Evolutionary conservation across 2,797 vertebrate species (phyloP), one percentile per base, ranked within the genome.

Genomic region (Sphaeramia orbicularis): DNA sequence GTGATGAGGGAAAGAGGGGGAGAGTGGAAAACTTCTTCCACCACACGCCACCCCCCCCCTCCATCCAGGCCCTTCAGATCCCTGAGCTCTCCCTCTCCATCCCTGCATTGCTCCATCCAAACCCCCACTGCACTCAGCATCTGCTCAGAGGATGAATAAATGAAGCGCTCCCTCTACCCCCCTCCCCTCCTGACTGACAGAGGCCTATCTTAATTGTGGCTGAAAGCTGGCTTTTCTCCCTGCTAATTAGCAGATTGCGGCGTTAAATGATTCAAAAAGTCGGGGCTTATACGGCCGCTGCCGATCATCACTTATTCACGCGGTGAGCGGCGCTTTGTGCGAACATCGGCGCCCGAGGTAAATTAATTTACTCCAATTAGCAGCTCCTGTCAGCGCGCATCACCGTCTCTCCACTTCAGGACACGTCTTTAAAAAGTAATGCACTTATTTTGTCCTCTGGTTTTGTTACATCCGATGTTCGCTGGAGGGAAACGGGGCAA

Each of bases 261-360:
- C 93, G 88, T 91, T 95, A 95, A 96, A 95, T 95, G 94, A 96
- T 95, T 94, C 91, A 94, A 93, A 94, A 93, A 93, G 92, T 93
- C 89, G 12, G 93, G 90, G 91, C 88, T 92, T 85, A 88, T 90
- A 75, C 78, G 67, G 90, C 88, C 85, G 88, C 90, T 77, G 86
- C 82, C 81, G 86, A 91, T 93, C 93, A 94, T 95, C 93, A 94
- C 92, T 94, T 93, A 95, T 94, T 94, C 93, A 94, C 79, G 77
- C 75, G 79, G 85, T 76, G 88, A 60, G 86, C 69, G 74, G 84
- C 77, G 77, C 86, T 88, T 82, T 90, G 90, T 80, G 89, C 68
- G 82, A 92, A 92, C 92, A 91, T 64, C 77, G 82, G 87, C 71
- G 87, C 93, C 91, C 57, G 85, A 90, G 94, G 93, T 94, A 94